Conservation (phyloP, 2,888 invertebrate genomes). For the Oligia latruncula region DNA sequence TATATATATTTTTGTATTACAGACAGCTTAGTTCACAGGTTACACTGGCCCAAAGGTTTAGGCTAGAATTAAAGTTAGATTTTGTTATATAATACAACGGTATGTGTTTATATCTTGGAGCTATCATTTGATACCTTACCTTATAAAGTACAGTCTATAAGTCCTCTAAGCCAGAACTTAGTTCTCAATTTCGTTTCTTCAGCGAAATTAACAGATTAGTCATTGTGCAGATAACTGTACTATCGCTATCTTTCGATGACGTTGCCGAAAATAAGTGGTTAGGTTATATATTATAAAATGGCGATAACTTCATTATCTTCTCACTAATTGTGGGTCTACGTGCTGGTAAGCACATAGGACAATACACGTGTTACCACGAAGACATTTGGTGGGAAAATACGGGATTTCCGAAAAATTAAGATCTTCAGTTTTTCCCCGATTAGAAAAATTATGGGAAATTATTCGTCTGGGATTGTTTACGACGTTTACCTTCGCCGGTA, state of each 20-base stretch:
- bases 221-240: constrained; percentile 6
- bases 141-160: constrained; percentile 11
- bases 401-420: neutral
- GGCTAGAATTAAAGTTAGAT: too few species aligned
- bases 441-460: neutral
- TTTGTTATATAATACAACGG: too few species aligned
- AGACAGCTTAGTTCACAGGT: too few species aligned
- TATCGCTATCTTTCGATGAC: constrained; percentile 51
- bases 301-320: constrained; percentile 56
- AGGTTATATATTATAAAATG: constrained; percentile 50
- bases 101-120: neutral
- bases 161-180: constrained; percentile 14
- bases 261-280: constrained; percentile 44
- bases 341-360: constrained; percentile 61
- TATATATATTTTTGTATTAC: too few species aligned
- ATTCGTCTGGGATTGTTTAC: too few species aligned
- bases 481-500: neutral
- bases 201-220: constrained; percentile 22
- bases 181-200: constrained; percentile 14
- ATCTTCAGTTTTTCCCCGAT: neutral
- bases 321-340: constrained; percentile 57
- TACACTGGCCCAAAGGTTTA: too few species aligned
- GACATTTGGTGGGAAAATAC: neutral
- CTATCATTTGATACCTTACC: neutral
- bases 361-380: constrained; percentile 14